Conservation (phyloP, 2,888 invertebrate species). For the Stenotaenia linearis region DNA sequence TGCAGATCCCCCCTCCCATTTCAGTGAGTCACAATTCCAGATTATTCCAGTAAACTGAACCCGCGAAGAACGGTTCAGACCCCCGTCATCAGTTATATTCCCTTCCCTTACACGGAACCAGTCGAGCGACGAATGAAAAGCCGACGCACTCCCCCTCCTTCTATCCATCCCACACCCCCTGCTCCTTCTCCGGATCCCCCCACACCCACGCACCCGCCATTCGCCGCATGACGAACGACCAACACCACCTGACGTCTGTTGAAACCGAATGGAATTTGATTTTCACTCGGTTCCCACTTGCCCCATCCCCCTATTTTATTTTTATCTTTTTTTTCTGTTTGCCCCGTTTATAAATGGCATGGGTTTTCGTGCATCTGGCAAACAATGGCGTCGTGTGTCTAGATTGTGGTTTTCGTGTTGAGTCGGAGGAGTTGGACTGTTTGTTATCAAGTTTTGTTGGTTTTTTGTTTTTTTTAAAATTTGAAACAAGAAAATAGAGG, state of each 20-base stretch:
- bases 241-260: constrained; percentile 24
- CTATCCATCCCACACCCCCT: not conserved
- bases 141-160: constrained; percentile 20
- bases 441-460: not conserved
- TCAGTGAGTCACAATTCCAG: constrained; percentile 26
- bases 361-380: not conserved
- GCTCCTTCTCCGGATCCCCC: not conserved
- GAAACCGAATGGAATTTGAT: constrained; percentile 16
- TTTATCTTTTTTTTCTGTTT: not conserved
- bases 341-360: not conserved
- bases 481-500: too few relatives aligned
- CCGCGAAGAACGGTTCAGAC: constrained; percentile 26
- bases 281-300: constrained; percentile 17
- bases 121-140: constrained; percentile 26
- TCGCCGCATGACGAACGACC: constrained; percentile 26
- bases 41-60: constrained; percentile 26
- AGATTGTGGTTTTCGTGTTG: not conserved
- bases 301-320: not conserved
- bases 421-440: not conserved
- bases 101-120: constrained; percentile 26
- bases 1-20: constrained; percentile 24
- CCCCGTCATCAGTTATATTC: constrained; percentile 26
- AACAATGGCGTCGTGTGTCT: constrained; percentile 8
- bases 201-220: constrained; percentile 18
- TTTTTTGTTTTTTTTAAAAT: too few relatives aligned